phyloP scores from a whole-genome alignment of 2,113 vertebrate species.

The Cranoglanis bouderius region DNA sequence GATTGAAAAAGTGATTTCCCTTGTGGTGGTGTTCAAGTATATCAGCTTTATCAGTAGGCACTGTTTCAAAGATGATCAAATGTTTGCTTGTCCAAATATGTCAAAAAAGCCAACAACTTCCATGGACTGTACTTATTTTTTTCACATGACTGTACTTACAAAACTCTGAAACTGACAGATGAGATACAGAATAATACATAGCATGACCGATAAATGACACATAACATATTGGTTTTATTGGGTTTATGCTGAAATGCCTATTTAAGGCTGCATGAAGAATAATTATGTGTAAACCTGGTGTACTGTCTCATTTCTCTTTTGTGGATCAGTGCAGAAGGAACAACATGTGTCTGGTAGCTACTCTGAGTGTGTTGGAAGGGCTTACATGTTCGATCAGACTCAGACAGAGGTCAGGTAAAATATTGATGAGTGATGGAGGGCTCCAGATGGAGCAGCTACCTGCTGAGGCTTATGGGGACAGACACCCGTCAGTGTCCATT shows the following conservation, averaged over 20 bases:
- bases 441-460: slow-evolving; percentile 77
- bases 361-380: slow-evolving; percentile 32
- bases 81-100: too few relatives aligned
- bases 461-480: slow-evolving; percentile 76
- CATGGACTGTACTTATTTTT: too few relatives aligned
- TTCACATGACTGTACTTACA: background rate
- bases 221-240: background rate
- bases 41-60: too few relatives aligned
- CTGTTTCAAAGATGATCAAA: too few relatives aligned
- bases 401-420: slow-evolving; percentile 57
- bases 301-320: background rate
- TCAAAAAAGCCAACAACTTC: too few relatives aligned
- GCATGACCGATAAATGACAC: too few relatives aligned
- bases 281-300: background rate
- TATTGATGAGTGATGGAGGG: slow-evolving; percentile 74
- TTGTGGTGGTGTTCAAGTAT: too few relatives aligned
- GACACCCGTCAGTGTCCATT: slow-evolving; percentile 75
- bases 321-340: background rate
- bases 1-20: too few relatives aligned
- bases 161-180: background rate
- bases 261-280: background rate
- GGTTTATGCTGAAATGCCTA: background rate
- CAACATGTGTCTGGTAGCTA: background rate
- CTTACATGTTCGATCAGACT: background rate
- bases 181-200: background rate